These are phyloP conservation scores for Liodrosophila aerea DNA, from an alignment of 2,888 invertebrate genomes.

Conservation along the genomic window DNA sequence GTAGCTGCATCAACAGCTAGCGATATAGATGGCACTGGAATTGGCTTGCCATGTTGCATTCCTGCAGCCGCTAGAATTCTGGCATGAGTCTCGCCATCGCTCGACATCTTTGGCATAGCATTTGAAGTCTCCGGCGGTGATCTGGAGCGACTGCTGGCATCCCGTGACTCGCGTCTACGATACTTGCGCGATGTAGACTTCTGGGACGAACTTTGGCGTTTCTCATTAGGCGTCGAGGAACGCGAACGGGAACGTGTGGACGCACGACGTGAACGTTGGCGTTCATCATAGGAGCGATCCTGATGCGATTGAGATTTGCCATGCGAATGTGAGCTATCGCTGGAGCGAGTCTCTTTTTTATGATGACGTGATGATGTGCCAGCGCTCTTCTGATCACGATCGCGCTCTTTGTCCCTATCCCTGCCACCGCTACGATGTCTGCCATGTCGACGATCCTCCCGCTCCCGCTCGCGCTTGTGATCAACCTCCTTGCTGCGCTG, in stretches of 20 bases:
- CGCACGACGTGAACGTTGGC: conserved; percentile 57
- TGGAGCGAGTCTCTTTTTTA: conserved; percentile 48
- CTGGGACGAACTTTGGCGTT: conserved; percentile 20
- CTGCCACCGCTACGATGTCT: conserved; percentile 24
- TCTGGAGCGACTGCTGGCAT: conserved; percentile 62
- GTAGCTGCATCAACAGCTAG: conserved; percentile 15
- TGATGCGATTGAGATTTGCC: conserved; percentile 48
- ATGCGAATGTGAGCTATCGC: conserved; percentile 38
- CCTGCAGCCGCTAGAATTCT: conserved; percentile 10
- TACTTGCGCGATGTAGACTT: conserved; percentile 58
- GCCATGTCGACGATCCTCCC: conserved; percentile 35
- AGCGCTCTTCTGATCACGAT: conserved; percentile 10
- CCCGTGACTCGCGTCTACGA: conserved; percentile 42
- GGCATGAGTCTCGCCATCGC: conserved; percentile 23
- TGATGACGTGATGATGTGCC: conserved; percentile 38
- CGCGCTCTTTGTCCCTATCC: conserved; percentile 23
- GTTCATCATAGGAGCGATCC: conserved; percentile 29
- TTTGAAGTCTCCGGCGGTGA: conserved; percentile 37
- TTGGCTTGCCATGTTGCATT: too few relatives aligned
- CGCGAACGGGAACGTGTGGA: conserved; percentile 47
- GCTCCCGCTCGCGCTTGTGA: conserved; percentile 55
- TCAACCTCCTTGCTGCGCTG: conserved; percentile 60
- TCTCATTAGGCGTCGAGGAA: conserved; percentile 45
- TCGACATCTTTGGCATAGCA: conserved; percentile 12
- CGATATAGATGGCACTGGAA: conserved; percentile 14